Percentiles rank a stretch among this genome's conserved stretches.
phyloP scores from a whole-genome alignment of 2,113 vertebrate species.

The Leptocoma aspasia region DNA sequence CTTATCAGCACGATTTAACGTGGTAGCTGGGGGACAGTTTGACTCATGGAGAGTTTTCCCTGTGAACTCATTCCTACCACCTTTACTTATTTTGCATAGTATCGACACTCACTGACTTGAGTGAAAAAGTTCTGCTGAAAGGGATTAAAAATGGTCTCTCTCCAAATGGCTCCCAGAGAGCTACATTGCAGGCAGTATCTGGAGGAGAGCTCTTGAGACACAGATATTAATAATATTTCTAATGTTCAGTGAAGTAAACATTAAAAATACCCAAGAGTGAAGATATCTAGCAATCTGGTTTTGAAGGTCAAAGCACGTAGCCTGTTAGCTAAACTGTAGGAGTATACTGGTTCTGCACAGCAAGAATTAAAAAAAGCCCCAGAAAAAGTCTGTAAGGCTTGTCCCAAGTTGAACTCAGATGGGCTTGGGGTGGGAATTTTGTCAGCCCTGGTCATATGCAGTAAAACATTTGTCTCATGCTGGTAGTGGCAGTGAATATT shows the following conservation, averaged over 20 bases:
- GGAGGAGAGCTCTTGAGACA: not conserved
- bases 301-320: not conserved
- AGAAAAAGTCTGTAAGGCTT: not conserved
- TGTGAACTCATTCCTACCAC: not conserved
- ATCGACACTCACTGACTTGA: not conserved
- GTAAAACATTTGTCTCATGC: not conserved
- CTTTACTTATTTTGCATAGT: not conserved
- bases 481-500: not conserved
- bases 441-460: not conserved
- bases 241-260: not conserved
- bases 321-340: not conserved
- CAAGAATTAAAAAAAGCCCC: not conserved
- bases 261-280: not conserved
- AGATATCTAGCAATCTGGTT: not conserved
- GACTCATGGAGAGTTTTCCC: not conserved
- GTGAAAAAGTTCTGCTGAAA: not conserved
- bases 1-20: not conserved
- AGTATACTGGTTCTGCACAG: not conserved
- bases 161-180: not conserved
- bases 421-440: not conserved
- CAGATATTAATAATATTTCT: not conserved
- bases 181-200: not conserved
- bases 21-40: not conserved
- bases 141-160: not conserved
- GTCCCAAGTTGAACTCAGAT: not conserved